Conservation (phyloP, 2,888 invertebrate genomes). For the Spodoptera littoralis region DNA sequence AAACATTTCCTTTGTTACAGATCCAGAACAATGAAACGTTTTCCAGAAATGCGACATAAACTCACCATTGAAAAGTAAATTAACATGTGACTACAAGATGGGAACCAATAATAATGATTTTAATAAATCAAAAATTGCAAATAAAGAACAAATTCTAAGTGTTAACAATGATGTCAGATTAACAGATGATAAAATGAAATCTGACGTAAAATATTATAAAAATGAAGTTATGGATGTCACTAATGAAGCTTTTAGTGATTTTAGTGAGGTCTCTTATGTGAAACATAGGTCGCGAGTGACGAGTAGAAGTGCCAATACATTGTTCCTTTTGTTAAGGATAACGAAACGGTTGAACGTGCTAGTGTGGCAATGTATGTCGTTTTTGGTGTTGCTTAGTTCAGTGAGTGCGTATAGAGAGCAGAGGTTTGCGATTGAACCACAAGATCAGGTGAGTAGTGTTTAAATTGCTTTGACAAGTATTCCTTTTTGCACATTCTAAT, state of each 20-base stretch:
- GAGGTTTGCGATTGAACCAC: constrained; percentile 84
- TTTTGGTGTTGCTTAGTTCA: constrained; percentile 65
- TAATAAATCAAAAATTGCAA: too few relatives aligned
- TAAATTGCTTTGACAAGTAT: too few relatives aligned
- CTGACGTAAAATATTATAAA: constrained; percentile 22
- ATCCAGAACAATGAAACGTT: constrained; percentile 29
- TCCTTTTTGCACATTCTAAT: too few relatives aligned
- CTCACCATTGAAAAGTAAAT: constrained; percentile 3
- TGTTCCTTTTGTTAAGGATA: constrained; percentile 83
- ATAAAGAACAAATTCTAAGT: constrained; percentile 15
- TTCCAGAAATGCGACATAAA: constrained; percentile 8
- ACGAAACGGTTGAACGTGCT: constrained; percentile 48
- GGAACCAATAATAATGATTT: constrained; percentile 8
- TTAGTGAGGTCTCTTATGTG: constrained; percentile 26
- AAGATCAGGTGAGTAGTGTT: constrained; percentile 78
- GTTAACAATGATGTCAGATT: constrained; percentile 14
- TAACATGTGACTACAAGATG: constrained; percentile 44
- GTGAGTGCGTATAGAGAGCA: constrained; percentile 78
- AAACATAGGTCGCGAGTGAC: constrained; percentile 65
- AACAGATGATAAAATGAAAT: constrained; percentile 16
- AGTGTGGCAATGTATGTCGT: constrained; percentile 66
- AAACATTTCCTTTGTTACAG: constrained; percentile 50
- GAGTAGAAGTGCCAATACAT: constrained; percentile 78
- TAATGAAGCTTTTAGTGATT: constrained; percentile 33
- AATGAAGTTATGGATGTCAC: constrained; percentile 31